Evolutionary conservation across 1,140 invertebrate genomes (phyloP).

Genomic region (Spodoptera frugiperda): DNA sequence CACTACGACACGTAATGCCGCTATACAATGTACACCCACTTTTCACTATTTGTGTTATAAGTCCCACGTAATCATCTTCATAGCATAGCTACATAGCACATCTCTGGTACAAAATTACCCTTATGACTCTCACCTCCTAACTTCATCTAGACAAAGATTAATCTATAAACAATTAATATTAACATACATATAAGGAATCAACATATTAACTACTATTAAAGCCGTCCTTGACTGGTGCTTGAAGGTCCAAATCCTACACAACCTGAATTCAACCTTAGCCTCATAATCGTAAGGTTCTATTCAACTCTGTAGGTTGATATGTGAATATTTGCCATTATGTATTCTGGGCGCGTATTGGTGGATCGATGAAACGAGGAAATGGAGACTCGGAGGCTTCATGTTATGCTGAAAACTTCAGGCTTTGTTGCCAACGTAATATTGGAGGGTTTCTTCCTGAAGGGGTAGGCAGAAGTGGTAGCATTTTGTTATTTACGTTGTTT

Average conservation of each 20-base stretch:
- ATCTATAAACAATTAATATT: background rate
- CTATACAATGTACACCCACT: too few species aligned
- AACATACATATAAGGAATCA: background rate
- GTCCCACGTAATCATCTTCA: too few species aligned
- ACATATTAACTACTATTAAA: background rate
- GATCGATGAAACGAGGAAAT: slow-evolving; percentile 46
- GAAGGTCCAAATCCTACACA: slow-evolving; percentile 31
- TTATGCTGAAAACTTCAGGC: slow-evolving; percentile 16
- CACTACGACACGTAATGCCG: too few species aligned
- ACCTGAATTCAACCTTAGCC: background rate
- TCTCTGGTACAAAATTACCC: too few species aligned
- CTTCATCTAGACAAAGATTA: background rate
- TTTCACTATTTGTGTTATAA: too few species aligned
- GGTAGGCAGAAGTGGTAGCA: too few species aligned
- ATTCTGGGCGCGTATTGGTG: slow-evolving; percentile 26
- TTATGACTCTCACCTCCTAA: too few species aligned
- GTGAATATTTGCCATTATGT: slow-evolving; percentile 18
- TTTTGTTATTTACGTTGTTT: too few species aligned
- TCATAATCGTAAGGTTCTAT: background rate
- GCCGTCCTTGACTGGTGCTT: slow-evolving; percentile 37
- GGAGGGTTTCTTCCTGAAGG: too few species aligned
- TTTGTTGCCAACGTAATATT: background rate
- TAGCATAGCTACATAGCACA: too few species aligned
- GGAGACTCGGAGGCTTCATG: slow-evolving; percentile 8
- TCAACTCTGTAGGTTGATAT: background rate